These are phyloP conservation scores for Tokudaia muenninki DNA, from an alignment of 2,797 vertebrate species.

Conservation along the genomic window DNA sequence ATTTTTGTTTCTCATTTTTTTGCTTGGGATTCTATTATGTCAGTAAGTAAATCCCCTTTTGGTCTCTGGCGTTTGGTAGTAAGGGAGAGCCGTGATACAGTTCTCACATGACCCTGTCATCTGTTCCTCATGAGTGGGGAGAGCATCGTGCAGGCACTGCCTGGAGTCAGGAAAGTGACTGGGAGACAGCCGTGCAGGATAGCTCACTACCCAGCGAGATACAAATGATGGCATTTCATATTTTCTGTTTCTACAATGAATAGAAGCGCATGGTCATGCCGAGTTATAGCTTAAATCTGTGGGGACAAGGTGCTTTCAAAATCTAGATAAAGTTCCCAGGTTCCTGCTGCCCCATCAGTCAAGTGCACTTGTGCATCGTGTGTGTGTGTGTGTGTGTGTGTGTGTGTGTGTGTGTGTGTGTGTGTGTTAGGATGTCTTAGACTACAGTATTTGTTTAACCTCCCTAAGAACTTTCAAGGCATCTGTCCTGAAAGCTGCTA, in stretches of 20 bases:
- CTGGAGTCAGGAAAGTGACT: not conserved
- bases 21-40: not conserved
- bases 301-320: conserved; percentile 32
- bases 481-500: conserved; percentile 73
- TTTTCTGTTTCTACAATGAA: conserved; percentile 50
- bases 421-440: not conserved
- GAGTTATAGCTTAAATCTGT: not conserved
- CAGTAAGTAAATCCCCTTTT: conserved; percentile 45
- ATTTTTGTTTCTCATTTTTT: not conserved
- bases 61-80: not conserved
- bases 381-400: not conserved
- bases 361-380: not conserved
- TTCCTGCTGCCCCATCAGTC: conserved; percentile 32
- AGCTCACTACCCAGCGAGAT: conserved; percentile 34
- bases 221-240: not conserved
- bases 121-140: conserved; percentile 20
- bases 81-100: not conserved
- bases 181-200: not conserved
- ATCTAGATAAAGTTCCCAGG: not conserved
- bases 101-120: not conserved
- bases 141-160: not conserved
- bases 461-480: conserved; percentile 65
- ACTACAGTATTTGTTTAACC: conserved; percentile 70
- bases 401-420: not conserved
- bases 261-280: not conserved